phyloP scores from a whole-genome alignment of 2,113 vertebrate genomes.

The Carollia perspicillata region DNA sequence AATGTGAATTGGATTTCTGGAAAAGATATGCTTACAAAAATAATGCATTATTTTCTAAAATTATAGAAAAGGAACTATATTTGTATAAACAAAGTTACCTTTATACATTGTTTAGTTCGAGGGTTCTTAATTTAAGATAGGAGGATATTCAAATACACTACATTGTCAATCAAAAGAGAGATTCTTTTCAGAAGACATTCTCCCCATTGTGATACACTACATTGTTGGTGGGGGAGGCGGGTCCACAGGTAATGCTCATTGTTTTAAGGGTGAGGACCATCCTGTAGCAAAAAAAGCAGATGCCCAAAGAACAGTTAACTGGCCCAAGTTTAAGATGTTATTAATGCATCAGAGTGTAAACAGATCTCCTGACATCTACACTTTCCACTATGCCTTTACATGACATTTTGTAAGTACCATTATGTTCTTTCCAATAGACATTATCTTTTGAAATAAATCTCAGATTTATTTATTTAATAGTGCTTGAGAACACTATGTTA shows the following conservation, averaged over 20 bases:
- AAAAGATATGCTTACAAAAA: neutral
- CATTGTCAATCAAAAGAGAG: neutral
- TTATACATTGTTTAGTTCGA: neutral
- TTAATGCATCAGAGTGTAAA: neutral
- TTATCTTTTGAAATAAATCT: neutral
- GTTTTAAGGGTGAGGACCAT: no score
- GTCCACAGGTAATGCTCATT: neutral
- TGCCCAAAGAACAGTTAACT: no score
- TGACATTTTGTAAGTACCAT: neutral
- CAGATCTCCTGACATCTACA: neutral
- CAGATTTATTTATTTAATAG: no score
- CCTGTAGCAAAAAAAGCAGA: neutral
- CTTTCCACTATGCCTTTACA: neutral
- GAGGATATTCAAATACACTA: neutral
- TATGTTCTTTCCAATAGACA: neutral
- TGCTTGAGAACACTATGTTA: neutral
- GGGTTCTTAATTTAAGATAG: neutral
- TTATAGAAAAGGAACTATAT: neutral
- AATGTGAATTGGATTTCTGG: neutral
- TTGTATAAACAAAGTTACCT: neutral
- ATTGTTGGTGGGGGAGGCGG: neutral
- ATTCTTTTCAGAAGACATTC: neutral
- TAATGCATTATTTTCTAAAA: neutral
- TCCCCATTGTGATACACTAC: fast-evolving
- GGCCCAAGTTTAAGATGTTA: neutral